A percentile compares a stretch with the other conserved stretches of the same genome.
These are phyloP conservation scores for Oreochromis mossambicus DNA, from an alignment of 2,797 vertebrate species.

Conservation along the genomic window DNA sequence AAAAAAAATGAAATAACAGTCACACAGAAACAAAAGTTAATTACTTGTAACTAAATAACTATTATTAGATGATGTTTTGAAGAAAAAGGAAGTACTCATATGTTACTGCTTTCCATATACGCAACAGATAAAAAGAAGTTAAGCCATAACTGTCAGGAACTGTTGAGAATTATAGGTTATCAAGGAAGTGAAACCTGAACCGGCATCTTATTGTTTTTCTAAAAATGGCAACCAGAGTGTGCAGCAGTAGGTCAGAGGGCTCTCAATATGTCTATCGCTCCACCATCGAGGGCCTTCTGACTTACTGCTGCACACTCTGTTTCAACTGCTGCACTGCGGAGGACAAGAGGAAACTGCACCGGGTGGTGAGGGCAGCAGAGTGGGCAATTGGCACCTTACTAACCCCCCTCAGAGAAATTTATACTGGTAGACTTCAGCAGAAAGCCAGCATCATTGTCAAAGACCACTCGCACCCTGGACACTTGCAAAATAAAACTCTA, in stretches of 20 bases:
- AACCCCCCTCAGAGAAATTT: background rate
- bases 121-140: background rate
- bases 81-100: slow-evolving; percentile 1
- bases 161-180: background rate
- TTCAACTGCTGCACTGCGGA: background rate
- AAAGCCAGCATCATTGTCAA: background rate
- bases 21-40: background rate
- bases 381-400: background rate
- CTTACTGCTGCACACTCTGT: background rate
- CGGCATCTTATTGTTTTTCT: fast-evolving
- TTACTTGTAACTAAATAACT: background rate
- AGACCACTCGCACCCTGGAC: background rate
- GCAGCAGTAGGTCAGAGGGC: background rate
- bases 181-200: slow-evolving; percentile 6
- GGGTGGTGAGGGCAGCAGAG: background rate
- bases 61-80: background rate
- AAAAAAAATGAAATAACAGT: background rate
- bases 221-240: background rate
- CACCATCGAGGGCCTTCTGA: background rate
- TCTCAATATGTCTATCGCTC: background rate
- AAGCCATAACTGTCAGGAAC: background rate
- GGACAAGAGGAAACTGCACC: fast-evolving
- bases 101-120: background rate
- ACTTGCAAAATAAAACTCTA: background rate
- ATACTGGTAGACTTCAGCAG: background rate